Evolutionary conservation across 2,113 vertebrate species (phyloP).

Genomic region (Thinocorus orbignyianus): DNA sequence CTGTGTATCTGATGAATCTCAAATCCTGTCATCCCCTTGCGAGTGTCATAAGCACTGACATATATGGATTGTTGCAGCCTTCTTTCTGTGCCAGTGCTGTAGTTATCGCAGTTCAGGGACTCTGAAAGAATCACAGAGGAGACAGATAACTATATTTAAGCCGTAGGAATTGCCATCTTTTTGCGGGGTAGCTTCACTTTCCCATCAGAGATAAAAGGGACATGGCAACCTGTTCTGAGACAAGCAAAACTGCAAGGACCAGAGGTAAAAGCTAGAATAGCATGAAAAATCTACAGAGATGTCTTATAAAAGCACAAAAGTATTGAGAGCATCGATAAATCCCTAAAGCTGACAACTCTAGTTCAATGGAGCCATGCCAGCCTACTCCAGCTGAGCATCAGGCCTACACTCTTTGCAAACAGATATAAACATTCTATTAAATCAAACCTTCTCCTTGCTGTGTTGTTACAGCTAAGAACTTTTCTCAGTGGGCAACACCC

Average conservation of each 20-base stretch:
- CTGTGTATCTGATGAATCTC: neutral
- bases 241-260: neutral
- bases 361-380: neutral
- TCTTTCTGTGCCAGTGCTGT: neutral
- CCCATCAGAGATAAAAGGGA: constrained; percentile 20
- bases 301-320: neutral
- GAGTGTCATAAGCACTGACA: neutral
- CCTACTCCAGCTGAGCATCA: neutral
- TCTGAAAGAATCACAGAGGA: constrained; percentile 31
- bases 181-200: constrained; percentile 9
- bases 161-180: constrained; percentile 37
- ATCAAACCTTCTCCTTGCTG: neutral
- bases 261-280: neutral
- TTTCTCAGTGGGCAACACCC: neutral
- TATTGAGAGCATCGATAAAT: neutral
- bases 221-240: neutral
- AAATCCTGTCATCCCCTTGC: constrained; percentile 9
- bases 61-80: neutral
- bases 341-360: neutral
- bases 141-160: constrained; percentile 55
- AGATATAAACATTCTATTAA: constrained; percentile 37
- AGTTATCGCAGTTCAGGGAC: constrained; percentile 47
- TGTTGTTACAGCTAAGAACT: neutral
- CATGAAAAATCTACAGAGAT: neutral
- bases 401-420: neutral